phyloP scores from a whole-genome alignment of 2,113 vertebrate genomes.

The Eublepharis macularius region DNA sequence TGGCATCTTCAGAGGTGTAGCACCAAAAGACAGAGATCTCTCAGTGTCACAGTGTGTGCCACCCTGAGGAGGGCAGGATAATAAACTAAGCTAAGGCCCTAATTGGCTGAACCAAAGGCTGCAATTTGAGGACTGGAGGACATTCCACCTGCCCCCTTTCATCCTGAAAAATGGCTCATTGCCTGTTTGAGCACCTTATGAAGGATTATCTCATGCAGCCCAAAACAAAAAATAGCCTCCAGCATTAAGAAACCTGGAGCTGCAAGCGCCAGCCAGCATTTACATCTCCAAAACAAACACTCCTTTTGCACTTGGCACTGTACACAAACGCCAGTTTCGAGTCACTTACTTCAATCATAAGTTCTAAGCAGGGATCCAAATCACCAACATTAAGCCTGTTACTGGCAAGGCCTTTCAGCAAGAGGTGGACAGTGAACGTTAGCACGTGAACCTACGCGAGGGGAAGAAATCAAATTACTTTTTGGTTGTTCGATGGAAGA shows the following conservation, averaged over 20 bases:
- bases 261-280: background rate
- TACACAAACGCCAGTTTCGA: background rate
- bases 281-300: background rate
- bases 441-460: slow-evolving; percentile 88
- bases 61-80: no score
- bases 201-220: background rate
- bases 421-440: slow-evolving; percentile 90
- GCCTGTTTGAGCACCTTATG: background rate
- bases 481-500: background rate
- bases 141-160: background rate
- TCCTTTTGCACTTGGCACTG: background rate
- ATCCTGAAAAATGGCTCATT: background rate
- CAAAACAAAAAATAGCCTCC: background rate
- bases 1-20: no score
- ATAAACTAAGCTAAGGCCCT: no score
- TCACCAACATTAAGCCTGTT: slow-evolving; percentile 83
- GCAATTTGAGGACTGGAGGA: background rate
- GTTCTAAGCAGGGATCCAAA: slow-evolving; percentile 88
- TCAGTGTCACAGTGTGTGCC: no score
- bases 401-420: slow-evolving; percentile 81
- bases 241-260: background rate
- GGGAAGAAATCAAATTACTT: slow-evolving; percentile 6
- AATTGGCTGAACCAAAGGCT: background rate
- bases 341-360: slow-evolving; percentile 82
- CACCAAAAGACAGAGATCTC: no score